Evolutionary conservation across 2,797 vertebrate genomes (phyloP).

Genomic region (Acanthis flammea): DNA sequence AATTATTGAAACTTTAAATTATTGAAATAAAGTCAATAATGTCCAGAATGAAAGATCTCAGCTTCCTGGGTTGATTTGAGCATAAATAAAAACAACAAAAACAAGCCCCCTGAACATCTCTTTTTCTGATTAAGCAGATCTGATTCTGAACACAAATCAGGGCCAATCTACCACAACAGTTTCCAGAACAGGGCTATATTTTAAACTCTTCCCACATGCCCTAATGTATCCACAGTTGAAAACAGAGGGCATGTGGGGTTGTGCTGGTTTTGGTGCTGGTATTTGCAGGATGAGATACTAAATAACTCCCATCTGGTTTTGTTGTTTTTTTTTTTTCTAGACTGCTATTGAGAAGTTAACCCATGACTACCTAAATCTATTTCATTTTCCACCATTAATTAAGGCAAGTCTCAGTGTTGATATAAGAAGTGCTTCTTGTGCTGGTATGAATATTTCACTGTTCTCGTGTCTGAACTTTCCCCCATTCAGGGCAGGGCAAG

Average conservation of each 20-base stretch:
- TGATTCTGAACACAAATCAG: background rate
- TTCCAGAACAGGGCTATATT: background rate
- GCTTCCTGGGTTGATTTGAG: conserved; percentile 24
- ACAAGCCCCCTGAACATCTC: background rate
- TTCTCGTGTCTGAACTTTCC: background rate
- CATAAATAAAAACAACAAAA: conserved; percentile 46
- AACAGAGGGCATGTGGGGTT: background rate
- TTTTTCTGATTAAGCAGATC: conserved; percentile 16
- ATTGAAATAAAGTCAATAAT: conserved; percentile 39
- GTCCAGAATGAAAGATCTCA: conserved; percentile 32
- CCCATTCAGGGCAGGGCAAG: accelerated
- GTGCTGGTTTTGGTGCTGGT: background rate
- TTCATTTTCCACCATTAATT: conserved; percentile 94
- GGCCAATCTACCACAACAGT: background rate
- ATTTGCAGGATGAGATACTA: background rate
- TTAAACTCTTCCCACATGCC: background rate
- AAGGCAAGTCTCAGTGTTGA: conserved; percentile 80
- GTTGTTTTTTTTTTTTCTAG: conserved; percentile 73
- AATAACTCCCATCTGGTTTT: conserved; percentile 23
- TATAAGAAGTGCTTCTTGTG: background rate
- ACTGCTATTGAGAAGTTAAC: conserved; percentile 93
- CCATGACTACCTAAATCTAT: conserved; percentile 89
- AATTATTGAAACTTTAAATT: conserved; percentile 33
- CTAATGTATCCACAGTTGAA: background rate
- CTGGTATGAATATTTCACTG: background rate